Percentiles rank a stretch among this genome's conserved stretches.
Evolutionary conservation across 53 echinoderm and acorn worm genomes (phyloP).

Genomic region (Crossaster papposus): DNA sequence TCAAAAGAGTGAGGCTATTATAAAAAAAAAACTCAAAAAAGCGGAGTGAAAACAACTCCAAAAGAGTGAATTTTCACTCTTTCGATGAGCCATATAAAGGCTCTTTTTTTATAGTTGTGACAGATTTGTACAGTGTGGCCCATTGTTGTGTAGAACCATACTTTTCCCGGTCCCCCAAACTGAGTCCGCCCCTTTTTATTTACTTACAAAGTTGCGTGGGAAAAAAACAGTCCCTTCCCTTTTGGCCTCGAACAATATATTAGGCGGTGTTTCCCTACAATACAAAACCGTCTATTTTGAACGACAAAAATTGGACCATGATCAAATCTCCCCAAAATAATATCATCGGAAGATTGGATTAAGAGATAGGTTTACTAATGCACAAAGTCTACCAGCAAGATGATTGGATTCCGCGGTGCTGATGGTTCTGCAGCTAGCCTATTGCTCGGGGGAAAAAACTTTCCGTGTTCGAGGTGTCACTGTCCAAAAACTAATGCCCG

Average conservation of each 20-base stretch:
- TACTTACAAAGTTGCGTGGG: too few relatives aligned
- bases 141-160: too few relatives aligned
- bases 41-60: too few relatives aligned
- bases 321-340: conserved; percentile 6
- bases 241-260: background rate
- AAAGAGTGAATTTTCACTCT: too few relatives aligned
- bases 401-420: conserved; percentile 17
- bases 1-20: too few relatives aligned
- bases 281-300: background rate
- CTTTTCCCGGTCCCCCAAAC: background rate
- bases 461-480: background rate
- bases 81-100: too few relatives aligned
- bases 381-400: conserved; percentile 5
- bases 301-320: background rate
- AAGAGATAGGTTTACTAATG: conserved; percentile 14
- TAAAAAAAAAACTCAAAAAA: too few relatives aligned
- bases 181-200: background rate
- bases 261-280: background rate
- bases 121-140: too few relatives aligned
- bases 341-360: conserved; percentile 18
- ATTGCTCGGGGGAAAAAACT: background rate
- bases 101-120: too few relatives aligned
- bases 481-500: background rate
- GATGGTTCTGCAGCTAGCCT: background rate
- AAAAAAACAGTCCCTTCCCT: too few relatives aligned